Evolutionary conservation across 1,140 invertebrate genomes (phyloP).

Genomic region (Panagrolaimus sp.): DNA sequence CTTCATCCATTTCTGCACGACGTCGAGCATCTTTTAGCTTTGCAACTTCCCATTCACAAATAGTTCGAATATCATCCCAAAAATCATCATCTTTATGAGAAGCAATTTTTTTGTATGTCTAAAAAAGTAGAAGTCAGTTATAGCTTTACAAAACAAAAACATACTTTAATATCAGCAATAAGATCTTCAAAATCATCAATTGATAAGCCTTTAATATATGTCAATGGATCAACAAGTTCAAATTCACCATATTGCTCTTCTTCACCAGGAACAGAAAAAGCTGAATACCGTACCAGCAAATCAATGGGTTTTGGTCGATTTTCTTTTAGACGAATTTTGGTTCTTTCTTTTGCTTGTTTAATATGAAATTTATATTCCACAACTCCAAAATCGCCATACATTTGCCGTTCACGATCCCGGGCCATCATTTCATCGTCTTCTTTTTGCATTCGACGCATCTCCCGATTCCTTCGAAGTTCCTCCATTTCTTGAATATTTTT

Average conservation of each 20-base stretch:
- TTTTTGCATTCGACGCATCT: conserved; percentile 79
- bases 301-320: conserved; percentile 98
- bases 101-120: conserved; percentile 62
- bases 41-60: conserved; percentile 86
- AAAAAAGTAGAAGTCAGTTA: conserved; percentile 13
- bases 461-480: conserved; percentile 72
- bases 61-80: conserved; percentile 93
- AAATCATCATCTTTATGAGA: conserved; percentile 80
- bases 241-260: conserved; percentile 66
- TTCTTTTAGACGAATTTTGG: conserved; percentile 81
- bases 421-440: conserved; percentile 78
- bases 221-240: conserved; percentile 90
- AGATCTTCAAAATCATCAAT: conserved; percentile 92
- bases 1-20: conserved; percentile 60
- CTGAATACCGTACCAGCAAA: conserved; percentile 44
- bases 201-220: conserved; percentile 77
- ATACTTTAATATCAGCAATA: conserved; percentile 84
- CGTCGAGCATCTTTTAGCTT: conserved; percentile 69
- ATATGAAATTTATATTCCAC: conserved; percentile 70
- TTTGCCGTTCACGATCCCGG: conserved; percentile 84
- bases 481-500: conserved; percentile 61
- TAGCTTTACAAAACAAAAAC: conserved; percentile 31
- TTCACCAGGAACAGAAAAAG: neutral
- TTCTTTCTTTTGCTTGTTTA: conserved; percentile 64
- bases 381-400: conserved; percentile 85